Percentiles rank a stretch among this genome's conserved stretches.
phyloP scores from a whole-genome alignment of 1,140 invertebrate species.

The Cyrtorhinus lividipennis region DNA sequence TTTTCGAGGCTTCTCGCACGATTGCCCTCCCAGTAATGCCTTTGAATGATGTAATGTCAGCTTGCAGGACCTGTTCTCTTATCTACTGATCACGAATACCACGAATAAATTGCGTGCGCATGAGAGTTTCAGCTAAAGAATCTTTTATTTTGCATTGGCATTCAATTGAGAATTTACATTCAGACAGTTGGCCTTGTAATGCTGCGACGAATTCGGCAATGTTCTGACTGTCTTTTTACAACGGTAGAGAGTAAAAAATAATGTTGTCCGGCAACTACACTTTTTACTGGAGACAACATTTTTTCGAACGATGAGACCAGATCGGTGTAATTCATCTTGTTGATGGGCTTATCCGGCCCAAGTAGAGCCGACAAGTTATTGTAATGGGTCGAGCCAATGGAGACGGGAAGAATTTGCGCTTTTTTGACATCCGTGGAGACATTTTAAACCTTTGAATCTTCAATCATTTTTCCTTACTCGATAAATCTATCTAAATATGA shows the following conservation, averaged over 20 bases:
- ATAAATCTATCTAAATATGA: not conserved
- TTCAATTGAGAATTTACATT: constrained; percentile 3
- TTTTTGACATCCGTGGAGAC: not conserved
- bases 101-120: constrained; percentile 3
- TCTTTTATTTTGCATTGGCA: not conserved
- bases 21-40: not conserved
- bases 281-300: constrained; percentile 1
- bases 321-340: not conserved
- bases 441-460: not conserved
- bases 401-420: not conserved
- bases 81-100: constrained; percentile 3
- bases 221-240: not conserved
- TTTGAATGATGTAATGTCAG: not conserved
- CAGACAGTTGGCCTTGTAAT: not conserved
- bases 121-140: not conserved
- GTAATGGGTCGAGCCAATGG: not conserved
- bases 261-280: not conserved
- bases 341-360: not conserved
- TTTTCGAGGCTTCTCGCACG: constrained; percentile 1
- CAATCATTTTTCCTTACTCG: not conserved
- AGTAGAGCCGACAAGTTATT: not conserved
- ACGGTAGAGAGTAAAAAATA: not conserved
- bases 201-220: constrained; percentile 2
- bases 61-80: not conserved
- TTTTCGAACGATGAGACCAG: not conserved